phyloP scores from a whole-genome alignment of 2,888 invertebrate genomes.

The Acrobasis repandana region DNA sequence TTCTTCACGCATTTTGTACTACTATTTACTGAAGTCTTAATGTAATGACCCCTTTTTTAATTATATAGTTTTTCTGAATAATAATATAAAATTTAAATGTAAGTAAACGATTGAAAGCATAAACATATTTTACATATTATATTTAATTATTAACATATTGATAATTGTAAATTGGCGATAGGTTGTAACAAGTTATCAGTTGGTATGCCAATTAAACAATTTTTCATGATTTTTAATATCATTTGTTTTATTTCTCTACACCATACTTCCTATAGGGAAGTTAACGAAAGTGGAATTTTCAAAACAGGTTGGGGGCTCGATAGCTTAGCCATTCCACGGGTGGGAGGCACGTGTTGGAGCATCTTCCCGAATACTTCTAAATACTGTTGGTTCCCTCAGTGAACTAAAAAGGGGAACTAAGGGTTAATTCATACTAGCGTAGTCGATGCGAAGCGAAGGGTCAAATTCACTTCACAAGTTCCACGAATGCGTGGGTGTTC shows the following conservation, averaged over 20 bases:
- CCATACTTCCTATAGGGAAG: background rate
- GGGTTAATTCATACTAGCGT: too few species aligned
- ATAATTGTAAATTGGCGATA: slow-evolving; percentile 82
- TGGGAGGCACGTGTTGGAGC: too few species aligned
- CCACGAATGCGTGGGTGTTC: too few species aligned
- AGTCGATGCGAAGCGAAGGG: too few species aligned
- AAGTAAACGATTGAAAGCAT: slow-evolving; percentile 81
- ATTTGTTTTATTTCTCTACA: slow-evolving; percentile 62
- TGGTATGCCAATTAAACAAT: slow-evolving; percentile 83
- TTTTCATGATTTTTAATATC: slow-evolving; percentile 80
- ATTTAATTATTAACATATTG: slow-evolving; percentile 82
- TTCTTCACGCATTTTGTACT: slow-evolving; percentile 67
- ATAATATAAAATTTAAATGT: slow-evolving; percentile 81
- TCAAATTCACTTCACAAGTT: too few species aligned
- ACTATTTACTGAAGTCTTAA: slow-evolving; percentile 69
- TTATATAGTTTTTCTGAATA: slow-evolving; percentile 74
- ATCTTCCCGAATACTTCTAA: too few species aligned
- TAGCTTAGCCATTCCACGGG: too few species aligned
- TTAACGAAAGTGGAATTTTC: background rate
- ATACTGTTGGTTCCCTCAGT: too few species aligned
- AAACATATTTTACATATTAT: slow-evolving; percentile 83
- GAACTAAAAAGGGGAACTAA: too few species aligned
- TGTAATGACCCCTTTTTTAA: slow-evolving; percentile 69
- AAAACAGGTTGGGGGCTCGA: too few species aligned
- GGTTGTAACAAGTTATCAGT: slow-evolving; percentile 82